Evolutionary conservation across 2,113 vertebrate genomes (phyloP).

Genomic region (Sceloporus tristichus): DNA sequence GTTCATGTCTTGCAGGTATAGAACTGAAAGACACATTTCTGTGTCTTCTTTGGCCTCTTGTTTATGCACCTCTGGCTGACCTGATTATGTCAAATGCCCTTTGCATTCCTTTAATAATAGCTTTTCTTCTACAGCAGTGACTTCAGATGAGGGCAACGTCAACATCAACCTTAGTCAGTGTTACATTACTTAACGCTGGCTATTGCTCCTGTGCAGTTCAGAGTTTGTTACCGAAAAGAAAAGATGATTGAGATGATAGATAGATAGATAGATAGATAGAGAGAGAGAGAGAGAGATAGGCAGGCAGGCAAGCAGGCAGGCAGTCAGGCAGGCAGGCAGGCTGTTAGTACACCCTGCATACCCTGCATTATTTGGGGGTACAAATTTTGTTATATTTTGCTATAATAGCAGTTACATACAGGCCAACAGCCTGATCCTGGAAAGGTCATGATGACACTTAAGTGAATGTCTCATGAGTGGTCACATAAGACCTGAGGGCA

Average conservation of each 20-base stretch:
- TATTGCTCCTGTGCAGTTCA: conserved; percentile 1
- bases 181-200: conserved; percentile 28
- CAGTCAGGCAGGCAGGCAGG: too few relatives aligned
- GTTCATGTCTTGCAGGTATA: conserved; percentile 37
- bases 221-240: conserved; percentile 28
- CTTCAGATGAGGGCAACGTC: conserved; percentile 66
- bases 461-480: too few relatives aligned
- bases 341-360: too few relatives aligned
- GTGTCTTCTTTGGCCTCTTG: conserved; percentile 12
- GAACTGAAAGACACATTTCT: conserved; percentile 42
- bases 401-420: too few relatives aligned
- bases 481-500: too few relatives aligned
- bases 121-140: conserved; percentile 54
- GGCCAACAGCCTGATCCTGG: too few relatives aligned
- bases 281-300: not conserved
- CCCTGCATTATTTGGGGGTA: too few relatives aligned
- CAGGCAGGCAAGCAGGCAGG: too few relatives aligned
- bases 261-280: not conserved
- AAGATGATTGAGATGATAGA: not conserved
- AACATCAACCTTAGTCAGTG: conserved; percentile 13
- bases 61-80: conserved; percentile 65
- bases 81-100: conserved; percentile 61
- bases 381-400: too few relatives aligned
- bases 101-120: conserved; percentile 49
- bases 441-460: too few relatives aligned